phyloP scores from a whole-genome alignment of 1,140 invertebrate genomes.

The Ericerus pela region DNA sequence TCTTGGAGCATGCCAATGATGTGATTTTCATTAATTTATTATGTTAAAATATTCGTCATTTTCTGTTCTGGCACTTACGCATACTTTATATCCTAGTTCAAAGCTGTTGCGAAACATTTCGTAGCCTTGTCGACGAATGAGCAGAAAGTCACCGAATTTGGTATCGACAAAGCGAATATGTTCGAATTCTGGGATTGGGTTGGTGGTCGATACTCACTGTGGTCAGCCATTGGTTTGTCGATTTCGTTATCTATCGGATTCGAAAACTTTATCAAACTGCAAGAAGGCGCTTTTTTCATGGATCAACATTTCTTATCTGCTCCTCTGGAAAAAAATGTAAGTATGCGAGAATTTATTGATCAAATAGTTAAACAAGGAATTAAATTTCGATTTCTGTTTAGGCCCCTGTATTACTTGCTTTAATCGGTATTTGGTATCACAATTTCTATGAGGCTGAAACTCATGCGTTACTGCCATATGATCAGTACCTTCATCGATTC shows the following conservation, averaged over 20 bases:
- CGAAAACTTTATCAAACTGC: slow-evolving; percentile 86
- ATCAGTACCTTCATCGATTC: slow-evolving; percentile 96
- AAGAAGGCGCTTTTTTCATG: slow-evolving; percentile 82
- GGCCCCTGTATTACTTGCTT: slow-evolving; percentile 84
- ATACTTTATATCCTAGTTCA: slow-evolving; percentile 38
- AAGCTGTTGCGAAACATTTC: slow-evolving; percentile 89
- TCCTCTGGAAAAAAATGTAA: slow-evolving; percentile 87
- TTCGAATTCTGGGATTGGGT: slow-evolving; percentile 99
- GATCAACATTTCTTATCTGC: slow-evolving; percentile 85
- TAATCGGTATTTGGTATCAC: slow-evolving; percentile 91
- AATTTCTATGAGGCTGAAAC: slow-evolving; percentile 94
- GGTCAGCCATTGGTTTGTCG: slow-evolving; percentile 96
- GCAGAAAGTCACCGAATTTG: slow-evolving; percentile 86
- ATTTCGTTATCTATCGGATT: slow-evolving; percentile 88
- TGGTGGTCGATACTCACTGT: slow-evolving; percentile 91
- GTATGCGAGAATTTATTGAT: slow-evolving; percentile 23
- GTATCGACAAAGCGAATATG: slow-evolving; percentile 94
- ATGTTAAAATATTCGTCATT: slow-evolving; percentile 8
- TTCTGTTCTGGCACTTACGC: neutral
- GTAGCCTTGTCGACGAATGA: slow-evolving; percentile 93
- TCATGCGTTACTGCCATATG: slow-evolving; percentile 91
- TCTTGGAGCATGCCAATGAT: slow-evolving; percentile 71
- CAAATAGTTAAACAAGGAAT: neutral
- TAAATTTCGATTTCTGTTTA: slow-evolving; percentile 33
- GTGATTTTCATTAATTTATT: slow-evolving; percentile 38